A percentile compares a stretch with the other conserved stretches of the same genome.
These are phyloP conservation scores for Kuschelorhynchus macadamiae DNA, from an alignment of 2,888 invertebrate species.

Conservation along the genomic window DNA sequence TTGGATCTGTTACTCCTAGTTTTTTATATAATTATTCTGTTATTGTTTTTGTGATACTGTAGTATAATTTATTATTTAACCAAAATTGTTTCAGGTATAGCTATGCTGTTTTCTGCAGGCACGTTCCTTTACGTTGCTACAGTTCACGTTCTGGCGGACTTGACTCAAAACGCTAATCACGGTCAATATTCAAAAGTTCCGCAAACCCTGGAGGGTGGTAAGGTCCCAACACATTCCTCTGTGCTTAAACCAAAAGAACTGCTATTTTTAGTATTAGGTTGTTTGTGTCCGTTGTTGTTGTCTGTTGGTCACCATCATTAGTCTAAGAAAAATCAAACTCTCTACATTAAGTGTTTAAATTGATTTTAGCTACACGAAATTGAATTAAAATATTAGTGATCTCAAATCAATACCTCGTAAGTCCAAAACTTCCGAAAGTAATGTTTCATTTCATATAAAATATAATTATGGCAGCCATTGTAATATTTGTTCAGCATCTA, in stretches of 20 bases:
- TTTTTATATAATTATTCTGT: no score
- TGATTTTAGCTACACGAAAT: not conserved
- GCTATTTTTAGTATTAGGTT: conserved; percentile 86
- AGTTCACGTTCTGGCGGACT: conserved; percentile 97
- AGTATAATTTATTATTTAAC: no score
- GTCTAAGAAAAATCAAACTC: conserved; percentile 13
- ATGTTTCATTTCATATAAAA: no score
- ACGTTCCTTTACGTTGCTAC: conserved; percentile 99
- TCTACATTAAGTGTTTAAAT: not conserved
- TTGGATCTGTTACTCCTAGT: no score
- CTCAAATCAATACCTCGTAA: no score
- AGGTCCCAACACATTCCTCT: conserved; percentile 50
- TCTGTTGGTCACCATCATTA: conserved; percentile 91
- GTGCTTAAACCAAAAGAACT: conserved; percentile 79
- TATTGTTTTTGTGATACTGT: no score
- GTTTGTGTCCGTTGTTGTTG: conserved; percentile 89
- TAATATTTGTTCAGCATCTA: no score
- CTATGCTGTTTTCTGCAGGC: conserved; percentile 99
- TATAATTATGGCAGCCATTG: no score
- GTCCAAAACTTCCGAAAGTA: no score
- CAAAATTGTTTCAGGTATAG: conserved; percentile 80
- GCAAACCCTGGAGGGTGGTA: conserved; percentile 64
- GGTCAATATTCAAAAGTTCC: conserved; percentile 66
- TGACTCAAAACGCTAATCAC: conserved; percentile 74
- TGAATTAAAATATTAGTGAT: not conserved